These are phyloP conservation scores for Yponomeuta sedellus DNA, from an alignment of 2,888 invertebrate species.

Conservation along the genomic window DNA sequence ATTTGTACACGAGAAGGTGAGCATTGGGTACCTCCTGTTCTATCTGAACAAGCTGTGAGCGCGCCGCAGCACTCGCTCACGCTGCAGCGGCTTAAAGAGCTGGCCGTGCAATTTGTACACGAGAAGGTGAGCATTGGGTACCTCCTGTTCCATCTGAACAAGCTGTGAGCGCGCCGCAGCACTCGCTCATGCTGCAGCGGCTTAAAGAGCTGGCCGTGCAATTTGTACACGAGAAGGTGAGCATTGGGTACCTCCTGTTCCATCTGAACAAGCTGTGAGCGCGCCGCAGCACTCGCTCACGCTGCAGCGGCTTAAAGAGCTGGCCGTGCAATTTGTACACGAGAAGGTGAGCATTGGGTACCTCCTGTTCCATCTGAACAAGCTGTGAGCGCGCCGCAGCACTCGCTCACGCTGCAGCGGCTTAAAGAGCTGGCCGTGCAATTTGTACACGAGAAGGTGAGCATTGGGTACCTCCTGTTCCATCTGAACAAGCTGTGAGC, in stretches of 20 bases:
- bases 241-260: too few species aligned
- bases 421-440: constrained; percentile 96
- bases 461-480: too few species aligned
- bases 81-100: constrained; percentile 91
- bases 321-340: constrained; percentile 94
- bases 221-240: constrained; percentile 86
- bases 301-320: constrained; percentile 91
- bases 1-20: constrained; percentile 86
- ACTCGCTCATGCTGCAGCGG: constrained; percentile 88
- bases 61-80: constrained; percentile 87
- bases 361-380: constrained; percentile 96
- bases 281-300: constrained; percentile 87
- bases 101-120: constrained; percentile 94
- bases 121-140: constrained; percentile 68
- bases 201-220: constrained; percentile 96
- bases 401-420: constrained; percentile 88
- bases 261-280: constrained; percentile 42
- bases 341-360: too few species aligned
- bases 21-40: too few species aligned
- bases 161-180: constrained; percentile 79
- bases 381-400: constrained; percentile 89
- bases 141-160: too few species aligned
- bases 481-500: constrained; percentile 94
- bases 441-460: constrained; percentile 95
- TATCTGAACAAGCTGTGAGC: constrained; percentile 42